These are phyloP conservation scores for Beris morrisii DNA, from an alignment of 2,888 invertebrate species.

Conservation along the genomic window DNA sequence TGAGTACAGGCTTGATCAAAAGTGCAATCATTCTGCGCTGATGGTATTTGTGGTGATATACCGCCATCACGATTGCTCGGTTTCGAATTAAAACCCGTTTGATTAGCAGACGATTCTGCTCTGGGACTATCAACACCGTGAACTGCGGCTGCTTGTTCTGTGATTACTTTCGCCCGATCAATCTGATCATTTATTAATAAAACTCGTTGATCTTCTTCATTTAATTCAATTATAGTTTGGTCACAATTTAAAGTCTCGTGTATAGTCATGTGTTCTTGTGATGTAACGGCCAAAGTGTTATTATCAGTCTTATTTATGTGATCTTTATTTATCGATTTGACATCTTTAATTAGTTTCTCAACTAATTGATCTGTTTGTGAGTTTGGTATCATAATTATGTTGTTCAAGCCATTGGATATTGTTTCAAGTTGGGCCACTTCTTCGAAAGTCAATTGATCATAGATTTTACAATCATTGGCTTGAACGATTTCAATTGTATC, in stretches of 20 bases:
- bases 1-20: slow-evolving; percentile 30
- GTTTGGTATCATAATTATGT: slow-evolving; percentile 47
- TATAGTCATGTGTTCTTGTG: neutral
- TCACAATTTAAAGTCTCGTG: neutral
- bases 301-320: slow-evolving; percentile 37
- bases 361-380: slow-evolving; percentile 43
- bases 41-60: slow-evolving; percentile 28
- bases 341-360: slow-evolving; percentile 50
- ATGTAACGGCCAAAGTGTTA: slow-evolving; percentile 33
- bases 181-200: slow-evolving; percentile 28
- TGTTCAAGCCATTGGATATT: slow-evolving; percentile 53
- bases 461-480: slow-evolving; percentile 3
- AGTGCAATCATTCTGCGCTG: slow-evolving; percentile 12
- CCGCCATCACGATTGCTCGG: slow-evolving; percentile 26
- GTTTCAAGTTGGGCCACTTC: slow-evolving; percentile 49
- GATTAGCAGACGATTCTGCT: slow-evolving; percentile 1
- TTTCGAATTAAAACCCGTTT: neutral
- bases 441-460: slow-evolving; percentile 27
- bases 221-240: neutral
- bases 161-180: slow-evolving; percentile 32
- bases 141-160: slow-evolving; percentile 7
- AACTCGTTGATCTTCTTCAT: slow-evolving; percentile 17
- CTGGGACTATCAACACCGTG: slow-evolving; percentile 5
- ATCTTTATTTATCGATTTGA: slow-evolving; percentile 53
- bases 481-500: neutral